Evolutionary conservation across 2,888 invertebrate genomes (phyloP), one percentile per base, ranked within the genome.

Genomic region (Stegophylla sp.): DNA sequence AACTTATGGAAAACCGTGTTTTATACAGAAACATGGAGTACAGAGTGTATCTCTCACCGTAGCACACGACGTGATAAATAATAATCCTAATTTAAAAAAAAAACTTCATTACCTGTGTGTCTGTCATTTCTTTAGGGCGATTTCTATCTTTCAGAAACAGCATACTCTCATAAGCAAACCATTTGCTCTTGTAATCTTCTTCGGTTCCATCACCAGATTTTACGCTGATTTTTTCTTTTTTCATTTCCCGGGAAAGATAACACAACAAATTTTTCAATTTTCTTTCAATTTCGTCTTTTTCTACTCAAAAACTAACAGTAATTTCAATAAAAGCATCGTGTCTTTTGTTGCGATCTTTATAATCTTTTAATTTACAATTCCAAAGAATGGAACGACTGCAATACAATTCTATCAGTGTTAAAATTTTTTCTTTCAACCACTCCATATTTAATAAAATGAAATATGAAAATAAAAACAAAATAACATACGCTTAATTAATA

Each of bases 321-420:
- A 67, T 67, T 67, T 67, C 67, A 23, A 23, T 43, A 43, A 67
- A 67, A 23, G 67, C 67, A 48, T 67, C 67, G 43, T 41, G 41
- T 72, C 28, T 51, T 72, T 72, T 72, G n/a, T 72, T 72, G 20
- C 53, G 51, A 26, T 72, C 72, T 17, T 53, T 72, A 26, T 72
- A 72, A 23, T 72, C 53, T 43, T 34, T 53, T 43, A 67, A 67
- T n/a, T 45, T 43, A 45, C 45, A 48, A 23, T 67, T 23, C 67
- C 67, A 67, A 15, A 67, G 67, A 45, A 67, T 9, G 20, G 67
- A 9, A 23, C 41, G 20, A 45, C 43, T 48, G 20, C 17, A 20
- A 48, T 67, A 67, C 15, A 67, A 10, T 23, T 48, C 23, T 41
- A 67, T 67, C 43, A 67, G 23, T 23, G 43, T 67, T 43, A 67